Conservation (phyloP, 2,113 vertebrate species). For the Tenebrosternarchus preto region DNA sequence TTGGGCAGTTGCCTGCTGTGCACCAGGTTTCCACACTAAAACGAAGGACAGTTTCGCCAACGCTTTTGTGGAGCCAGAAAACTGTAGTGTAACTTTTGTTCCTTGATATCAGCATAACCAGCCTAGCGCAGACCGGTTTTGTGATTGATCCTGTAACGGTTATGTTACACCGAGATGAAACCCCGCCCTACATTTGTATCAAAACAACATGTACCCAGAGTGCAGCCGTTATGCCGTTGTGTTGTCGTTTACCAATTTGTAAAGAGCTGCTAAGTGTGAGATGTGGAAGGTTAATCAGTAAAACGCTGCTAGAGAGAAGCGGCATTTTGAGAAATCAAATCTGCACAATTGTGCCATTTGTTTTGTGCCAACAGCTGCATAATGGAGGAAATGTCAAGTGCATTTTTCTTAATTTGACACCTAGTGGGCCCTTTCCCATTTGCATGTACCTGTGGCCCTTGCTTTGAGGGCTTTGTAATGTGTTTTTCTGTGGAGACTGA, state of each 20-base stretch:
- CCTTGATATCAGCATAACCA: background rate
- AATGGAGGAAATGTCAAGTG: slow-evolving; percentile 3
- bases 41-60: slow-evolving; percentile 20
- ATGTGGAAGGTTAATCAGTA: slow-evolving; percentile 67
- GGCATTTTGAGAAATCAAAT: slow-evolving; percentile 50
- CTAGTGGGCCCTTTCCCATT: background rate
- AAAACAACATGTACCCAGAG: background rate
- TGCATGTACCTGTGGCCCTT: background rate
- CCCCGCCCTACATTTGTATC: background rate
- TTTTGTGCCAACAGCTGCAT: background rate
- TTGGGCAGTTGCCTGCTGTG: slow-evolving; percentile 50
- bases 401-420: background rate
- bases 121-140: background rate
- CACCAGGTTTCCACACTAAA: slow-evolving; percentile 59
- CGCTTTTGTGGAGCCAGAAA: slow-evolving; percentile 22
- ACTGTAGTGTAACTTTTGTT: background rate
- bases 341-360: background rate
- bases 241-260: slow-evolving; percentile 47
- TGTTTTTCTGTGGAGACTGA: background rate
- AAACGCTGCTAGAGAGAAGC: background rate
- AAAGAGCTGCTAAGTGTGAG: slow-evolving; percentile 41
- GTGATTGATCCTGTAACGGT: background rate
- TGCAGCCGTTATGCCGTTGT: slow-evolving; percentile 36
- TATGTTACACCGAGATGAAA: background rate
- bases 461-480: background rate